Evolutionary conservation across 2,888 invertebrate genomes (phyloP).

Genomic region (Philereme vetulata): DNA sequence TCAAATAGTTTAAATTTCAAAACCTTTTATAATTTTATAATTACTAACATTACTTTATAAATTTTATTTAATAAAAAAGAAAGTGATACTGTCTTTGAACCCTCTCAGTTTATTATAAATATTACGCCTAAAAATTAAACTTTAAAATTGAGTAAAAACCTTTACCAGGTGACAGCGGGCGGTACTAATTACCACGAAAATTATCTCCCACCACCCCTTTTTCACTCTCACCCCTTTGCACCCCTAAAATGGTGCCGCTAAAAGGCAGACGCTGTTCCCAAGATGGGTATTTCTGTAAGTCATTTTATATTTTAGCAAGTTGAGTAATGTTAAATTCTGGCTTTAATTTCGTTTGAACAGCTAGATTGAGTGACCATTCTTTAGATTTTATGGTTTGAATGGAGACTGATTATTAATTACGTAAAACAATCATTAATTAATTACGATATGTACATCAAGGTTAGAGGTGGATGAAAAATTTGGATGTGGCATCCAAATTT

Average conservation of each 20-base stretch:
- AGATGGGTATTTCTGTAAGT: slow-evolving; percentile 35
- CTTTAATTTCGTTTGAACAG: slow-evolving; percentile 20
- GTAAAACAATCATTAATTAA: no score
- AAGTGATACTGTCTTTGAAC: no score
- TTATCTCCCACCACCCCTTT: slow-evolving; percentile 29
- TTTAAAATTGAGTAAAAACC: slow-evolving; percentile 28
- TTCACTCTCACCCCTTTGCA: slow-evolving; percentile 3
- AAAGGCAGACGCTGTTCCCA: slow-evolving; percentile 29
- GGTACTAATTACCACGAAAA: slow-evolving; percentile 47
- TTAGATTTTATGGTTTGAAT: slow-evolving; percentile 2
- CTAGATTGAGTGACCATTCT: slow-evolving; percentile 10
- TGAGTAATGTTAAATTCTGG: slow-evolving; percentile 20
- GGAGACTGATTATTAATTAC: neutral
- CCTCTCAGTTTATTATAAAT: no score
- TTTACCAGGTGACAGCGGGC: slow-evolving; percentile 39
- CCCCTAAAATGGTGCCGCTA: slow-evolving; percentile 29
- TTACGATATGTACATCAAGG: no score
- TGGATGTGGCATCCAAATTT: no score
- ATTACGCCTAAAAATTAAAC: slow-evolving; percentile 18
- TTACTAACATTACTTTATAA: no score
- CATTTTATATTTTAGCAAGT: slow-evolving; percentile 33
- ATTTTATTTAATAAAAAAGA: no score
- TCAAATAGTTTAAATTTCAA: no score
- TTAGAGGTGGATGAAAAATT: no score
- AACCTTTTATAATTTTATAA: no score